phyloP scores from a whole-genome alignment of 1,140 invertebrate genomes.

The Bathynomus jamesi region DNA sequence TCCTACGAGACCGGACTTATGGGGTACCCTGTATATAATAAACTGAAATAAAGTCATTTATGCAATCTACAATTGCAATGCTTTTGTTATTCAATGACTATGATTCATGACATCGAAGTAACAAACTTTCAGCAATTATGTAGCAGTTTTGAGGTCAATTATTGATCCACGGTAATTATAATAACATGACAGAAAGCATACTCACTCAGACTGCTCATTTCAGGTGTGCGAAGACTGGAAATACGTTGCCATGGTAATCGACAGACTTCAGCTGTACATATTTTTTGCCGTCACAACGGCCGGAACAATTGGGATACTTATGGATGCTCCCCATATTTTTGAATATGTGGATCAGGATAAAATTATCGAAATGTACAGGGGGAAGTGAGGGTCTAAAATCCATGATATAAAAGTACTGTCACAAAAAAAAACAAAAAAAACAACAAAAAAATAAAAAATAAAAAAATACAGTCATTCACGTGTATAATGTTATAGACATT shows the following conservation, averaged over 20 bases:
- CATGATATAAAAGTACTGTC: background rate
- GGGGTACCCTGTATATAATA: too few species aligned
- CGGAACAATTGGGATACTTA: constrained; percentile 89
- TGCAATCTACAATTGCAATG: too few species aligned
- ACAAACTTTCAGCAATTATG: too few species aligned
- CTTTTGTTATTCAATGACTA: too few species aligned
- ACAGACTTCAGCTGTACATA: constrained; percentile 90
- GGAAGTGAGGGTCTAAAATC: constrained; percentile 58
- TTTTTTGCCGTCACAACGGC: constrained; percentile 97
- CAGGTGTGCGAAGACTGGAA: constrained; percentile 99
- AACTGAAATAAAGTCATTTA: too few species aligned
- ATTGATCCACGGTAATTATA: too few species aligned
- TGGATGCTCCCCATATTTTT: constrained; percentile 98
- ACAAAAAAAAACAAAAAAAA: background rate
- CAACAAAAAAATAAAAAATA: too few species aligned
- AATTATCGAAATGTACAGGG: constrained; percentile 88
- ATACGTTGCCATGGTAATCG: constrained; percentile 98
- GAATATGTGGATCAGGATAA: constrained; percentile 96
- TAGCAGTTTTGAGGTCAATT: too few species aligned
- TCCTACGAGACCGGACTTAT: too few species aligned
- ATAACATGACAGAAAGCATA: too few species aligned
- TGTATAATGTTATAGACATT: constrained; percentile 24
- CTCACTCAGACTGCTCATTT: too few species aligned
- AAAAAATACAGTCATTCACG: constrained; percentile 12
- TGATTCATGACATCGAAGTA: too few species aligned